A percentile compares a stretch with the other conserved stretches of the same genome.
These are phyloP conservation scores for Bettongia penicillata DNA, from an alignment of 2,113 vertebrate species.

Conservation along the genomic window DNA sequence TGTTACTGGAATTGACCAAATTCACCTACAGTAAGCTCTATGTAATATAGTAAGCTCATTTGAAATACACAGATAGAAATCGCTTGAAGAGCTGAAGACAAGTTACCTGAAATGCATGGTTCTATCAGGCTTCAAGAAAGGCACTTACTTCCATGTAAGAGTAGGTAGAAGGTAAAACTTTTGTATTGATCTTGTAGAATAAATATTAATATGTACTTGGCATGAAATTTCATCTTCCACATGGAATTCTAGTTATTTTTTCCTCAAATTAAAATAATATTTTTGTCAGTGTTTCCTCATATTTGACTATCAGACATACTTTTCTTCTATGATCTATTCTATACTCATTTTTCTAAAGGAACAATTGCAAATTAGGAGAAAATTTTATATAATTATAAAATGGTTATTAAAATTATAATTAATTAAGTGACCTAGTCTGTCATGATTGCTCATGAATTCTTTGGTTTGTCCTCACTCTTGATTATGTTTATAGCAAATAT, in stretches of 20 bases:
- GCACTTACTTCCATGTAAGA: background rate
- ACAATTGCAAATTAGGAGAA: background rate
- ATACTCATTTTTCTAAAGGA: background rate
- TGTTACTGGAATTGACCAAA: background rate
- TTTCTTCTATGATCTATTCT: background rate
- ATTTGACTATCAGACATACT: background rate
- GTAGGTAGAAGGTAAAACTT: background rate
- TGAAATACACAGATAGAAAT: background rate
- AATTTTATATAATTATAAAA: slow-evolving; percentile 10
- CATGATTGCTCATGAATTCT: background rate
- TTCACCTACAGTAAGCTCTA: background rate
- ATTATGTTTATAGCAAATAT: background rate
- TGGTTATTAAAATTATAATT: background rate
- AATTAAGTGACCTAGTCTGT: background rate
- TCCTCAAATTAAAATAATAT: background rate
- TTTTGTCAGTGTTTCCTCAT: background rate
- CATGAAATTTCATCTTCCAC: background rate
- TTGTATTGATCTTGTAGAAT: background rate
- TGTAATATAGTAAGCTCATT: too few relatives aligned
- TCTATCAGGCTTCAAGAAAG: background rate
- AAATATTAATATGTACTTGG: background rate
- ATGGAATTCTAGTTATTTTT: background rate
- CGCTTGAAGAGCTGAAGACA: background rate
- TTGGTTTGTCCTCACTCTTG: background rate
- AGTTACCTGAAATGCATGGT: background rate